Evolutionary conservation across 2,888 invertebrate genomes (phyloP).

Genomic region (Oscheius myriophilus): DNA sequence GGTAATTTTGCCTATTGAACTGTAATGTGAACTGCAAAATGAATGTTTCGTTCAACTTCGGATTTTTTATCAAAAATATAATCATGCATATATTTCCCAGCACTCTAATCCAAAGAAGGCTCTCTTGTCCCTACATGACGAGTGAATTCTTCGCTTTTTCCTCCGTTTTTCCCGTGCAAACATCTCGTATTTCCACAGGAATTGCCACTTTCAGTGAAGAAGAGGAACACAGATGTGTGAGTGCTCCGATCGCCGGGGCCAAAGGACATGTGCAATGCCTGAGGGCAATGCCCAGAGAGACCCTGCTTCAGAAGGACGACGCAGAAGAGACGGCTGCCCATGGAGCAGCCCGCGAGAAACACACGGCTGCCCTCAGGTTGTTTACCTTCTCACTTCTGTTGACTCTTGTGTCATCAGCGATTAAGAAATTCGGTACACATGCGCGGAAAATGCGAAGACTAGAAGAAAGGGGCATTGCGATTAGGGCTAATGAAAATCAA

Average conservation of each 20-base stretch:
- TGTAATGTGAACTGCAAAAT: no score
- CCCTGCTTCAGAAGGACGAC: conserved; percentile 20
- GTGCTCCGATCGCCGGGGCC: conserved; percentile 7
- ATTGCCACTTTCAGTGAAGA: neutral
- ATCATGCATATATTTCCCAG: neutral
- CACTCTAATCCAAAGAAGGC: neutral
- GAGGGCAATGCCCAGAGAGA: neutral
- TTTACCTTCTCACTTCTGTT: conserved; percentile 5
- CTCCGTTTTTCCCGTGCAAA: neutral
- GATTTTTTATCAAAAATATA: no score
- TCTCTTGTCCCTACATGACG: neutral
- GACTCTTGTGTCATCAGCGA: conserved; percentile 3
- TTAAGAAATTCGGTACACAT: no score
- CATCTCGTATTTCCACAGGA: neutral
- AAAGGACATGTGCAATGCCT: conserved; percentile 17
- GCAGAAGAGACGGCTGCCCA: conserved; percentile 19
- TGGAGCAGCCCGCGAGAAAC: conserved; percentile 14
- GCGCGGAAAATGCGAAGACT: neutral
- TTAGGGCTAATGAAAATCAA: neutral
- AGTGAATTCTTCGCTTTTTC: neutral
- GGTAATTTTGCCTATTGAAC: no score
- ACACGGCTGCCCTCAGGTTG: conserved; percentile 22
- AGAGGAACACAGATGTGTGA: conserved; percentile 2
- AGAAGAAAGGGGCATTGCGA: neutral
- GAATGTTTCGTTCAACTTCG: no score